Conservation (phyloP, 2,888 invertebrate genomes). For the Agrotis segetum region DNA sequence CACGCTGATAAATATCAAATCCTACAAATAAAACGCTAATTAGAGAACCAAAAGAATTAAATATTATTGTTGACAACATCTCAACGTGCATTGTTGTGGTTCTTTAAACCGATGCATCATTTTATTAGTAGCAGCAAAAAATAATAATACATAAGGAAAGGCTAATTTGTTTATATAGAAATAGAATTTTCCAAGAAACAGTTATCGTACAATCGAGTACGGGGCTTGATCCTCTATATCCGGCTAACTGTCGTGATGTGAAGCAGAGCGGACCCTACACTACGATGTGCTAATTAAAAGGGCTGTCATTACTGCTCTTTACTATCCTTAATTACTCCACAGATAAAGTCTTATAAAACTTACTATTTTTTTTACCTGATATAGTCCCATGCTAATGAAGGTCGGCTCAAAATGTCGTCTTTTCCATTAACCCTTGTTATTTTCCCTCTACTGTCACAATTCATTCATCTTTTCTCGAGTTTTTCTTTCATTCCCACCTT, state of each 20-base stretch:
- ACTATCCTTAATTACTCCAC: background rate
- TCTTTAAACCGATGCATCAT: background rate
- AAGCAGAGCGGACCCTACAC: background rate
- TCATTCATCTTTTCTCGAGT: background rate
- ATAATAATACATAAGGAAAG: background rate
- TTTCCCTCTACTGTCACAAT: too few species aligned
- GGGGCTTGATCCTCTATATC: background rate
- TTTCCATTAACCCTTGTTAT: background rate
- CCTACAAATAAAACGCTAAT: background rate
- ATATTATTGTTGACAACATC: background rate
- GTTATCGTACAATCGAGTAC: background rate
- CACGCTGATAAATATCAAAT: background rate
- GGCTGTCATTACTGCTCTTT: background rate
- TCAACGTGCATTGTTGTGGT: background rate
- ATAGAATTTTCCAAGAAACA: slow-evolving; percentile 7
- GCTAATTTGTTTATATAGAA: background rate
- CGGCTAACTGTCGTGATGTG: background rate
- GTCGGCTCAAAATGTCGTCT: background rate
- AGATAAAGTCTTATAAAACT: background rate
- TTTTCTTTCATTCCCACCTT: background rate
- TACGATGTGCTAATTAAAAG: background rate
- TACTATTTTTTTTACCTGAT: background rate
- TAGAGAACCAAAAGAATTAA: background rate
- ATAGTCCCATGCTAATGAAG: background rate
- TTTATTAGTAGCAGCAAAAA: background rate